Base-by-base conservation (phyloP, 1,140 invertebrate genomes). In the Anoplophora glabripennis region DNA sequence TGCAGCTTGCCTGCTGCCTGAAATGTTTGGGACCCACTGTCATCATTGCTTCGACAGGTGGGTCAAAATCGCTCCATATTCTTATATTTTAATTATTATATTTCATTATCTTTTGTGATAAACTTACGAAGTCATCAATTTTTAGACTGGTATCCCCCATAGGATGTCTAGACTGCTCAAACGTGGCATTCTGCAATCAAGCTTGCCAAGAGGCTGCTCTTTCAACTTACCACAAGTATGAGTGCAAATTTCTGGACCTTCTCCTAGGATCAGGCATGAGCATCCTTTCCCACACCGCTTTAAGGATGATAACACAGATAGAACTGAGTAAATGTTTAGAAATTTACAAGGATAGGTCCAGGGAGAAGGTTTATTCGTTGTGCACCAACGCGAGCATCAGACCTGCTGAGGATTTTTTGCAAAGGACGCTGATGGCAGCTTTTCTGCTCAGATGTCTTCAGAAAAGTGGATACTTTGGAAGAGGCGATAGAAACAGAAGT, bases 191-290 rank as follows among this genome's bases (percentile, higher is more conserved):
- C 72, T 96, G 93, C 75, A 81, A 81, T 8, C 66, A 77, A 0
- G 67, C 81, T 41, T 96, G 94, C 76, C 79, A 84, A 49, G 79
- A 86, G 35, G 68, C 75, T 14, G 89, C 89, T 0, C 71, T 86
- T 46, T 69, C 77, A 0, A 81, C 80, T 0, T 94, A 92, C 74
- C 93, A 97, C 75, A 77, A 81, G 28, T 87, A 84, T 69, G 94
- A 96, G 77, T 96, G 93, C 72, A 80, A 83, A 62, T 85, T 89
- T 70, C 77, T 91, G 45, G 85, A 86, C 56, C 69, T 90, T 7
- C 77, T 91, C 35, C 86, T 89, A 55, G 88, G 85, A n/a, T 87
- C 88, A 2, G 89, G 90, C 14, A 89, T 93, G 84, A 90, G 88
- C 63, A 80, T 90, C 44, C 76, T 92, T 7, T 88, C 86, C 64